Base-by-base conservation (phyloP, 2,113 vertebrate genomes). In the Elaphurus davidianus region DNA sequence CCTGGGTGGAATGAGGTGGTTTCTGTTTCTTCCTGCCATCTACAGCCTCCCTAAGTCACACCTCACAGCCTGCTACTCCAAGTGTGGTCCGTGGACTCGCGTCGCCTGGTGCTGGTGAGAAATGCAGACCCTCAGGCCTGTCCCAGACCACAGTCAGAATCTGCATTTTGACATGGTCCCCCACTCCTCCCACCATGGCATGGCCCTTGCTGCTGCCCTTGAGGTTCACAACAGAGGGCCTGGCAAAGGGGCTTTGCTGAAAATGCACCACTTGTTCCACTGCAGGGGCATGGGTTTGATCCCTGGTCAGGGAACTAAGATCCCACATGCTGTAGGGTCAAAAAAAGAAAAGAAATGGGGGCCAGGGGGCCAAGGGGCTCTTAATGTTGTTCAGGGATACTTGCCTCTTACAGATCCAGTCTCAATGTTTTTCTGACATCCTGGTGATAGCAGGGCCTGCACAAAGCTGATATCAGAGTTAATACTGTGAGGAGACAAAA, bases 401-500 rank as follows among this genome's bases (percentile, higher is more conserved):
- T 97, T 87, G 94, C 95, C 96, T 95, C 45, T 28, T 8, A 94
- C 97, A 97, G 98, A 97, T 97, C 97, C 95, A 98, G 98, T 95
- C 98, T 98, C 98, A 98, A 96, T 97, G 92, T 98, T 98, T 88
- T 98, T 97, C 95, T 98, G 93, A 98, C 98, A 94, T 98, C 98
- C 98, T 97, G 95, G 98, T 45, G 97, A 89, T 97, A 98, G 97
- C 98, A 99, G 98, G 97, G 90, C 96, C 76, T 98, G 98, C 97
- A 97, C 98, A 98, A 96, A 97, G 98, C 97, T 97, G 98, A 71
- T 98, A 98, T 97, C 97, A 97, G 98, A 98, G 96, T 97, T 97
- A 96, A 98, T 97, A 98, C 97, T 97, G 96, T 4, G 94, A 98
- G 95, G 98, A 97, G 97, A 98, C 86, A 98, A 81, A 96, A 98